Conservation (phyloP, 2,797 vertebrate species). For the Oreonectes daqikongensis region DNA sequence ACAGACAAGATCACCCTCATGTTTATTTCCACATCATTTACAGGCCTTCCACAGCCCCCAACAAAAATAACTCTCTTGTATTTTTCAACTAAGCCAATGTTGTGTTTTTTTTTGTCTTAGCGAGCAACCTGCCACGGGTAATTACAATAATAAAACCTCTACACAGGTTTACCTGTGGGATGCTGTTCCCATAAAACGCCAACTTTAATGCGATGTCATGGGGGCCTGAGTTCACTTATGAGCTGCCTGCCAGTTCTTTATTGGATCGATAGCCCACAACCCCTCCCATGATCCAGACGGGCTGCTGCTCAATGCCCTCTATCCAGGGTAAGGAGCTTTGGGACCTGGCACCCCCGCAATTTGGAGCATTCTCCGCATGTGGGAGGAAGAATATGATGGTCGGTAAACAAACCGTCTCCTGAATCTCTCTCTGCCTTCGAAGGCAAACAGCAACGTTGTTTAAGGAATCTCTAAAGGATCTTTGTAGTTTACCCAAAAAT, state of each 20-base stretch:
- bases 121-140: conserved; percentile 28
- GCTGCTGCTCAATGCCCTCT: conserved; percentile 26
- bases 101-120: conserved; percentile 5
- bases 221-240: conserved; percentile 48
- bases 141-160: conserved; percentile 46
- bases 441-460: conserved; percentile 28
- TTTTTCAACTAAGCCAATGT: conserved; percentile 26
- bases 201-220: conserved; percentile 50
- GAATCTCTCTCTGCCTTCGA: background rate
- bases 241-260: conserved; percentile 50
- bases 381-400: conserved; percentile 32
- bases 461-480: conserved; percentile 32
- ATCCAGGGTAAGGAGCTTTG: conserved; percentile 22
- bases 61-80: conserved; percentile 6
- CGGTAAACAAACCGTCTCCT: conserved; percentile 9
- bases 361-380: conserved; percentile 11
- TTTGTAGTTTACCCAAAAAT: background rate
- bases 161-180: conserved; percentile 38
- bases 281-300: conserved; percentile 19
- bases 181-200: conserved; percentile 48
- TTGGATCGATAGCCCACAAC: conserved; percentile 47
- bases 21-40: background rate
- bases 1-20: background rate
- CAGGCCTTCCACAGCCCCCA: background rate
- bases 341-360: conserved; percentile 30